These are phyloP conservation scores for Rhagonycha fulva DNA, from an alignment of 2,888 invertebrate genomes.

Conservation along the genomic window DNA sequence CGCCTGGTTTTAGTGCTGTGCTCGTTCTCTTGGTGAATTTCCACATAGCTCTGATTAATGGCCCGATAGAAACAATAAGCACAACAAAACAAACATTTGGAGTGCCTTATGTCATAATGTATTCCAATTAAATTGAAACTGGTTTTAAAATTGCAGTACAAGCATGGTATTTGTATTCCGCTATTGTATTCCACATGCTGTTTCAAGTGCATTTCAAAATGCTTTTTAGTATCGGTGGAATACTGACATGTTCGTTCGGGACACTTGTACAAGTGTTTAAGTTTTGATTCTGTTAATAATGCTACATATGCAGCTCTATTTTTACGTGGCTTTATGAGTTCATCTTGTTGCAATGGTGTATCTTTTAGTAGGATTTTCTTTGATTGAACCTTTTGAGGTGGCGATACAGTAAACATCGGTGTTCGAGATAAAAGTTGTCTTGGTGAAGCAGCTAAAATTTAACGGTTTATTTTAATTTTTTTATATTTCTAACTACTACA, in stretches of 20 bases:
- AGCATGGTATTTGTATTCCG: conserved; percentile 49
- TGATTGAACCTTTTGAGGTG: not conserved
- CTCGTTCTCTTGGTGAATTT: conserved; percentile 59
- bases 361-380: conserved; percentile 21
- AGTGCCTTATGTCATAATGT: conserved; percentile 68
- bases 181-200: conserved; percentile 42
- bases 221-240: conserved; percentile 48
- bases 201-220: conserved; percentile 54
- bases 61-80: conserved; percentile 71
- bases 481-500: not conserved
- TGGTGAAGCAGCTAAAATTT: not conserved
- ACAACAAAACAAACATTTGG: conserved; percentile 66
- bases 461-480: not conserved
- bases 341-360: conserved; percentile 34
- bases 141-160: conserved; percentile 57
- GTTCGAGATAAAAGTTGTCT: not conserved
- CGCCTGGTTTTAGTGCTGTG: conserved; percentile 44
- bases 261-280: conserved; percentile 61
- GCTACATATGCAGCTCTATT: conserved; percentile 38
- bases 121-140: conserved; percentile 48
- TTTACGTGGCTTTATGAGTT: conserved; percentile 40
- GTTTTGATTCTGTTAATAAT: conserved; percentile 51
- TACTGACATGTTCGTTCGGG: conserved; percentile 59
- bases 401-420: not conserved
- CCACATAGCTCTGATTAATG: conserved; percentile 62